A percentile compares a stretch with the other conserved stretches of the same genome.
phyloP scores from a whole-genome alignment of 2,113 vertebrate genomes.

The Salvelinus namaycush region DNA sequence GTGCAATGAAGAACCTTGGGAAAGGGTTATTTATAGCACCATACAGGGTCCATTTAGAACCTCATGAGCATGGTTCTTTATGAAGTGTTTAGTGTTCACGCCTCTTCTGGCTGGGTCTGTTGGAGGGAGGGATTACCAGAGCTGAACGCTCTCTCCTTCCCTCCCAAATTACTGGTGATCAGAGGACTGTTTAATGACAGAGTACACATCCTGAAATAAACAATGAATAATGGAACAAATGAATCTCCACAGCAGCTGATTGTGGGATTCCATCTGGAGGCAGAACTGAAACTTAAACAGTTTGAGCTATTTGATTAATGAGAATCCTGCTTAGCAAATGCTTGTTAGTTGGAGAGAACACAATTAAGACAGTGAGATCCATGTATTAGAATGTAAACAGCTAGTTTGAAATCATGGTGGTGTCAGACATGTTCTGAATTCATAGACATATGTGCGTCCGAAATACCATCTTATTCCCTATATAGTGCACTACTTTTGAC shows the following conservation, averaged over 20 bases:
- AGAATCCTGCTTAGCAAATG: slow-evolving; percentile 33
- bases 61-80: no score
- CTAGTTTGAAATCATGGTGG: not conserved
- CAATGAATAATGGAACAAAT: slow-evolving; percentile 18
- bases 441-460: not conserved
- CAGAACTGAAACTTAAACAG: not conserved
- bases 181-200: slow-evolving; percentile 32
- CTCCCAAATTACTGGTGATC: slow-evolving; percentile 36
- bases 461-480: no score
- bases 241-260: slow-evolving; percentile 17
- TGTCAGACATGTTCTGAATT: slow-evolving; percentile 13
- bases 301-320: slow-evolving; percentile 37
- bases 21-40: no score
- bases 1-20: no score
- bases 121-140: slow-evolving; percentile 36
- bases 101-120: not conserved
- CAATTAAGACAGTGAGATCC: slow-evolving; percentile 15
- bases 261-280: slow-evolving; percentile 4
- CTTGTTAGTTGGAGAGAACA: slow-evolving; percentile 26
- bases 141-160: slow-evolving; percentile 4
- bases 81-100: no score
- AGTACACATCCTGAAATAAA: slow-evolving; percentile 40
- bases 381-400: slow-evolving; percentile 4
- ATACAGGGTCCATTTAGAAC: no score
- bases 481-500: no score